Percentiles rank a stretch among this genome's conserved stretches.
Evolutionary conservation across 2,797 vertebrate genomes (phyloP).

Genomic region (Acomys russatus): DNA sequence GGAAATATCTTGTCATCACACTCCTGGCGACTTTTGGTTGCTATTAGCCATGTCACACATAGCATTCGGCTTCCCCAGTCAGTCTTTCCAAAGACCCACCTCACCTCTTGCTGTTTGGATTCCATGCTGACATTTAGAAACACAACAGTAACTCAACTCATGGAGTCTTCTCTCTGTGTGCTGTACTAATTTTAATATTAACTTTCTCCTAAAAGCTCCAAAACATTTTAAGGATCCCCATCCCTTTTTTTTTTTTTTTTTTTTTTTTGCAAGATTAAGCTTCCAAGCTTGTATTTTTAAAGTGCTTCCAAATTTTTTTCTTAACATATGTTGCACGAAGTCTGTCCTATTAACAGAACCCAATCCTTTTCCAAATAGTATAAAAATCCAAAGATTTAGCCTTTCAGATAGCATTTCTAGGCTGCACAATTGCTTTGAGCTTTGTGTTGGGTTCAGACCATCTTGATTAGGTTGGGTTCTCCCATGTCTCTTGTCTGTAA

Average conservation of each 20-base stretch:
- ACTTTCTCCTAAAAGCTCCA: conserved; percentile 84
- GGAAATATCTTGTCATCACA: conserved; percentile 85
- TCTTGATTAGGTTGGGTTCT: conserved; percentile 66
- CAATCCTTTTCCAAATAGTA: conserved; percentile 82
- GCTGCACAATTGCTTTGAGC: conserved; percentile 72
- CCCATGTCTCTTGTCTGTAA: conserved; percentile 35
- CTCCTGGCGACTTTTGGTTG: conserved; percentile 74
- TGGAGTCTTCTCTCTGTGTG: conserved; percentile 81
- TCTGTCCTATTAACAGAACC: conserved; percentile 86
- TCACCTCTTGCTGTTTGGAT: conserved; percentile 87
- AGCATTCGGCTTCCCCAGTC: conserved; percentile 83
- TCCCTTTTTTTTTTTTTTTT: conserved; percentile 35
- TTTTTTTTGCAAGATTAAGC: conserved; percentile 72
- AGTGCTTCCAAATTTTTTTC: conserved; percentile 83
- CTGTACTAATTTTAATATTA: conserved; percentile 86
- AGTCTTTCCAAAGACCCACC: conserved; percentile 84
- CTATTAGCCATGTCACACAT: conserved; percentile 82
- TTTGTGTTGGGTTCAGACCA: conserved; percentile 68
- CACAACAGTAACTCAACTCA: conserved; percentile 85
- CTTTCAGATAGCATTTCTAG: conserved; percentile 81
- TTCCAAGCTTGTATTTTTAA: conserved; percentile 75
- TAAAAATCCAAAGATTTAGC: conserved; percentile 84
- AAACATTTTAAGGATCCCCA: conserved; percentile 67
- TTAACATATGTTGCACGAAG: conserved; percentile 86
- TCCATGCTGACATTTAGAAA: conserved; percentile 88